phyloP scores from a whole-genome alignment of 2,797 vertebrate species.

The Peromyscus aztecus region DNA sequence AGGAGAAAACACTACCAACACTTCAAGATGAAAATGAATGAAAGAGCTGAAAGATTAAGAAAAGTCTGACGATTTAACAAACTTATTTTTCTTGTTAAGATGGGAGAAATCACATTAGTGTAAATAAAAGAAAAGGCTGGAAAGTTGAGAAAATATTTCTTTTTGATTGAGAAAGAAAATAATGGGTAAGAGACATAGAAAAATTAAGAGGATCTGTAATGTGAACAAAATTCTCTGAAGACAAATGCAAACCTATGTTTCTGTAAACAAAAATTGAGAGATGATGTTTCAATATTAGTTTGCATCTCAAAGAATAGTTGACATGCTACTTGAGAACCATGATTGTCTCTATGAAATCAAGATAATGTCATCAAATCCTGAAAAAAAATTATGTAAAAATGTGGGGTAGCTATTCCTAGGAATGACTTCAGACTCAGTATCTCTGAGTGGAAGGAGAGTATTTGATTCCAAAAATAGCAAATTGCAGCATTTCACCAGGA shows the following conservation, averaged over 20 bases:
- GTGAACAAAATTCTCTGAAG: background rate
- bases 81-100: conserved; percentile 5
- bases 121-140: background rate
- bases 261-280: background rate
- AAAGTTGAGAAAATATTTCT: conserved; percentile 15
- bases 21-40: background rate
- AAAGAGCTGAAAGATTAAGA: background rate
- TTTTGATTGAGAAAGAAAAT: background rate
- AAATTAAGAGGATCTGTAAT: background rate
- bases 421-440: background rate
- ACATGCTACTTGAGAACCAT: background rate
- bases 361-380: background rate
- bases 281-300: background rate
- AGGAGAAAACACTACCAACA: background rate
- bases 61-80: background rate
- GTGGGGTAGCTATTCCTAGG: background rate
- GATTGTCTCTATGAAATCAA: conserved; percentile 21
- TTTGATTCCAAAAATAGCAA: background rate
- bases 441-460: background rate
- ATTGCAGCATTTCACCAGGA: background rate
- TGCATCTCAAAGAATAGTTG: background rate
- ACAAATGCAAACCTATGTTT: background rate
- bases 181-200: background rate
- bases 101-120: background rate
- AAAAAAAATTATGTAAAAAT: background rate